Percentiles rank a stretch among this genome's conserved stretches.
Evolutionary conservation across 1,140 invertebrate species (phyloP).

Genomic region (Drosophila erecta): DNA sequence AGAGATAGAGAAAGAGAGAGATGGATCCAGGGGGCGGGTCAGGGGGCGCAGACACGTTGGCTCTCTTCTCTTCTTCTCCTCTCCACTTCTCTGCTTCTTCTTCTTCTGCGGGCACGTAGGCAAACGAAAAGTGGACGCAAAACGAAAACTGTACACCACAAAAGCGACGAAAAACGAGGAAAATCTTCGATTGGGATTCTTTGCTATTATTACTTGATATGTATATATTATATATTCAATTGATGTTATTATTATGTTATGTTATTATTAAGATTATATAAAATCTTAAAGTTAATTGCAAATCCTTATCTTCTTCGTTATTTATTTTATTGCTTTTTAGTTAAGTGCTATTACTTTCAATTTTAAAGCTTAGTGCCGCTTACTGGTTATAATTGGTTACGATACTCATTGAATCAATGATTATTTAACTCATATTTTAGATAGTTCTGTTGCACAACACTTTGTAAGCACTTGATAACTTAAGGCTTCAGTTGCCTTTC

Average conservation of each 20-base stretch:
- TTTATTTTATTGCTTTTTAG: background rate
- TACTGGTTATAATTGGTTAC: background rate
- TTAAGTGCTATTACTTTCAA: background rate
- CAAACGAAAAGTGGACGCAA: constrained; percentile 63
- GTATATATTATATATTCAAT: no score
- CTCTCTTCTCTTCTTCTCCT: constrained; percentile 30
- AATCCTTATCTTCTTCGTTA: background rate
- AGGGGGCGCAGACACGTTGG: constrained; percentile 38
- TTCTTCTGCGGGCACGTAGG: constrained; percentile 55
- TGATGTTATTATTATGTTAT: background rate
- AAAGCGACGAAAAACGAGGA: constrained; percentile 18
- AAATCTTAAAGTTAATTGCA: background rate
- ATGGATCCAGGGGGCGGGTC: constrained; percentile 25
- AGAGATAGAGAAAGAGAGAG: constrained; percentile 8
- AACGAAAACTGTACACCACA: constrained; percentile 67
- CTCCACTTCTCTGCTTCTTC: constrained; percentile 13
- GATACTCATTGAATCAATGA: background rate
- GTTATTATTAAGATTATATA: background rate
- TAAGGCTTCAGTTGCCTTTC: constrained; percentile 11
- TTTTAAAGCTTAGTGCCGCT: background rate
- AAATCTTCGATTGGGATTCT: constrained; percentile 1
- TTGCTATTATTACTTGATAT: no score
- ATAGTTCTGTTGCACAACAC: constrained; percentile 60
- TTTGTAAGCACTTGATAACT: constrained; percentile 22
- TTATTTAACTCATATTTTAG: constrained; percentile 1